These are phyloP conservation scores for Nasonia oneida DNA, from an alignment of 2,888 invertebrate species.

Conservation along the genomic window DNA sequence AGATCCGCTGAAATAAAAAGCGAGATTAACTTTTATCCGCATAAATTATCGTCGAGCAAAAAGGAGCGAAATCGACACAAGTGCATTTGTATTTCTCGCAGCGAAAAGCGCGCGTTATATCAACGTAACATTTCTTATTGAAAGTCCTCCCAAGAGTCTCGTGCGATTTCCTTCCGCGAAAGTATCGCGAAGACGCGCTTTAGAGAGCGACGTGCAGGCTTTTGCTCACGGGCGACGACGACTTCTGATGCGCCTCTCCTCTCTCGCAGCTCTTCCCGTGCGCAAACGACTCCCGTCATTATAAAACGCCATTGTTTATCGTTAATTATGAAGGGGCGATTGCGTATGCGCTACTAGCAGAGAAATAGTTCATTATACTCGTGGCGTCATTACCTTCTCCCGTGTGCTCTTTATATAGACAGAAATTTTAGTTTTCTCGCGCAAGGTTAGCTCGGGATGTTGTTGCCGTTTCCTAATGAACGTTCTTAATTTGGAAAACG, in stretches of 20 bases:
- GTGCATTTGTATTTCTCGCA: neutral
- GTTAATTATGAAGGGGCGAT: conserved; percentile 36
- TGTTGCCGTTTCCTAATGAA: neutral
- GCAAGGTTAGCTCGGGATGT: neutral
- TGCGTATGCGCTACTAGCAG: conserved; percentile 20
- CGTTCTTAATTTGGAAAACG: neutral
- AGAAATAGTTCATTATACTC: conserved; percentile 36
- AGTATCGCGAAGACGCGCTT: neutral
- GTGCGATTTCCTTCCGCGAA: conserved; percentile 35
- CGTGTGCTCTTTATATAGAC: neutral
- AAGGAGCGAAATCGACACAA: neutral
- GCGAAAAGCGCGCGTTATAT: too few relatives aligned
- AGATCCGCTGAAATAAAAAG: neutral
- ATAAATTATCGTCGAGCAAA: neutral
- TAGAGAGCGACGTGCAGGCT: neutral
- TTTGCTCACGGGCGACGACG: neutral
- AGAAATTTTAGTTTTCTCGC: neutral
- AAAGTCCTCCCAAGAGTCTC: neutral
- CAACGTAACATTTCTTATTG: neutral
- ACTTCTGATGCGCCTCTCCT: neutral
- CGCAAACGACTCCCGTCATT: conserved; percentile 23
- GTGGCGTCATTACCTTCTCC: neutral
- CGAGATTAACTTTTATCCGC: neutral
- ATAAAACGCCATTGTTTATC: conserved; percentile 44
- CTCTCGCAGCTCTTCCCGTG: neutral